phyloP scores from a whole-genome alignment of 1,140 invertebrate species.

The Rhagoletis pomonella region DNA sequence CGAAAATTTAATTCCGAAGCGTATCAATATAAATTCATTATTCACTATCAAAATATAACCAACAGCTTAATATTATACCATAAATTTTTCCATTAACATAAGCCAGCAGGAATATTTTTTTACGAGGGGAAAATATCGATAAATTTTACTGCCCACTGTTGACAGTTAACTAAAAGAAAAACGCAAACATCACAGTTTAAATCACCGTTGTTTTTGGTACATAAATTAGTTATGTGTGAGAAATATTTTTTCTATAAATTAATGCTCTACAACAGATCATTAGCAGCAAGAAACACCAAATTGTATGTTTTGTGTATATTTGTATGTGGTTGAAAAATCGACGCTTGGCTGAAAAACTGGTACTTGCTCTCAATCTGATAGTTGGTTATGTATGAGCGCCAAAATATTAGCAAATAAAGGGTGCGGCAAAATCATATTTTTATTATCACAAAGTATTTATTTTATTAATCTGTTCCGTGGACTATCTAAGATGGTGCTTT shows the following conservation, averaged over 20 bases:
- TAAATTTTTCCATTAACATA: neutral
- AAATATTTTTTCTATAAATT: conserved; percentile 18
- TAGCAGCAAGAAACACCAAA: conserved; percentile 6
- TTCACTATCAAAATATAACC: neutral
- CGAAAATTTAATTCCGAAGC: neutral
- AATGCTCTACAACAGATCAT: conserved; percentile 27
- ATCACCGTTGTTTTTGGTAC: neutral
- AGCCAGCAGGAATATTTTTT: too few relatives aligned
- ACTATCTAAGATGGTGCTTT: too few relatives aligned
- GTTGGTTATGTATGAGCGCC: neutral
- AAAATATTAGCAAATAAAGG: neutral
- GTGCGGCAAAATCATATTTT: neutral
- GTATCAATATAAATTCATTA: conserved; percentile 6
- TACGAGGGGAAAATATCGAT: neutral
- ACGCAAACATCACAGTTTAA: neutral
- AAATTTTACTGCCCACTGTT: conserved; percentile 2
- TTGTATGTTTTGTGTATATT: neutral
- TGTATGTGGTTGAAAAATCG: neutral
- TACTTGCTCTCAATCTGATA: neutral
- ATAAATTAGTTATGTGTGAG: conserved; percentile 16
- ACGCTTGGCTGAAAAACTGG: neutral
- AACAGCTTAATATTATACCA: neutral
- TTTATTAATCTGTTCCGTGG: too few relatives aligned
- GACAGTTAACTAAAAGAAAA: neutral
- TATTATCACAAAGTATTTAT: too few relatives aligned